Evolutionary conservation across 2,888 invertebrate genomes (phyloP), one percentile per base, ranked within the genome.

Genomic region (Drosophila subsilvestris): DNA sequence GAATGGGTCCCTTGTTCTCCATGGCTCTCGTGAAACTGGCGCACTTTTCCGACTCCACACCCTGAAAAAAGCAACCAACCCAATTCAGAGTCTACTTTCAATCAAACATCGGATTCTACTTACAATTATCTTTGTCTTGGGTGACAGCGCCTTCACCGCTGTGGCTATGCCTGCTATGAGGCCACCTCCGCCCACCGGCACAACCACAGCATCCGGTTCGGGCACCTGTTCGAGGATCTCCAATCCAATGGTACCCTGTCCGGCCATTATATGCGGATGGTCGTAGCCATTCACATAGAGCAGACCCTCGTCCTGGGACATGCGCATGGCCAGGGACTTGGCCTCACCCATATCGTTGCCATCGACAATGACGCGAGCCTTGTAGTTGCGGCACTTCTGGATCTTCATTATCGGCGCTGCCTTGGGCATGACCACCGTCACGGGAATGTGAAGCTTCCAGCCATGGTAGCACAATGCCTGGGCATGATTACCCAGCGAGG

Each of bases 391-490:
- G 90, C 98, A 98, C 74, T 96, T 95, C 88, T 97, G 95, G 54
- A 98, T 96, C 93, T 98, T 99, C 98, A 98, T 98, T 65, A 99
- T 96, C 0, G 98, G 98, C 0, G 98, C 98, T 0, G 97, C 95
- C 45, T 95, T 95, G 0, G 98, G 98, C 98, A 99, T 98, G n/a
- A 99, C 97, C 6, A 99, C 97, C 0, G 96, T 97, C 0, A 95
- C 94, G 0, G 96, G 95, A 25, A 96, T 94, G 45, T 93, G 93
- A 9, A 97, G 93, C 66, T 94, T 93, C 78, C 94, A 93, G 0
- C 97, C 97, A 90, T 97, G 97, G 90, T 96, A 97, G 76, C 95
- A 95, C 51, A 97, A 89, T 0, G 93, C 94, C 80, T 97, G 95
- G 0, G 99, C 98, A 92, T 99, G 98, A 91, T 98, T 99, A 0